A percentile compares a stretch with the other conserved stretches of the same genome.
These are phyloP conservation scores for Chaetogeoica ovagalla DNA, from an alignment of 2,888 invertebrate species.

Conservation along the genomic window DNA sequence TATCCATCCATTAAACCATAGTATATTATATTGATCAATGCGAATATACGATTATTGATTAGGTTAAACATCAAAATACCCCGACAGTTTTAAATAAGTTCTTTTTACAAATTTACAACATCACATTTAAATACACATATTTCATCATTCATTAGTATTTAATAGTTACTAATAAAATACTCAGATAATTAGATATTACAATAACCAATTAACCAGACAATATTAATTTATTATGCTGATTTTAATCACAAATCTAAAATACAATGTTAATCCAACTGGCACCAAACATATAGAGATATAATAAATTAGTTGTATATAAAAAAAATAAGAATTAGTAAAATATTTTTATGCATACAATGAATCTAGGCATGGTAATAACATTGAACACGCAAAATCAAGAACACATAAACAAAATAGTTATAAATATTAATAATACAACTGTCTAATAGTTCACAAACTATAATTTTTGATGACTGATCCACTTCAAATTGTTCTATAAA, in stretches of 20 bases:
- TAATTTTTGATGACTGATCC: conserved; percentile 3
- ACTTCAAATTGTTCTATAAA: conserved; percentile 4
- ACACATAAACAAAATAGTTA: conserved; percentile 6
- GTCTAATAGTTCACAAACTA: conserved; percentile 1
- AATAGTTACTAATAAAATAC: not conserved
- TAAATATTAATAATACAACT: conserved; percentile 4
- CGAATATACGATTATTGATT: too few relatives aligned
- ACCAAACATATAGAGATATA: not conserved
- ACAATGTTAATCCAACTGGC: not conserved
- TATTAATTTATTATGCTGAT: not conserved
- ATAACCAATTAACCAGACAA: not conserved
- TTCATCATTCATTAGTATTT: not conserved
- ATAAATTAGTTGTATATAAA: conserved; percentile 7
- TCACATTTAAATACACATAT: not conserved
- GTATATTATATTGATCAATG: too few relatives aligned
- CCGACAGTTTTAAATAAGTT: too few relatives aligned
- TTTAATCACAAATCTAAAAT: conserved; percentile 1
- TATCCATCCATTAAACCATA: too few relatives aligned
- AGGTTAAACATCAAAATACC: too few relatives aligned
- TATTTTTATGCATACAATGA: conserved; percentile 8
- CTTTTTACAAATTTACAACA: too few relatives aligned
- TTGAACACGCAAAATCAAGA: conserved; percentile 3
- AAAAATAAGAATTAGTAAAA: not conserved
- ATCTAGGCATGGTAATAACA: not conserved
- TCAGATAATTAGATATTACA: not conserved